Evolutionary conservation across 2,797 vertebrate genomes (phyloP), one percentile per base, ranked within the genome.

Genomic region (Argentina silus): DNA sequence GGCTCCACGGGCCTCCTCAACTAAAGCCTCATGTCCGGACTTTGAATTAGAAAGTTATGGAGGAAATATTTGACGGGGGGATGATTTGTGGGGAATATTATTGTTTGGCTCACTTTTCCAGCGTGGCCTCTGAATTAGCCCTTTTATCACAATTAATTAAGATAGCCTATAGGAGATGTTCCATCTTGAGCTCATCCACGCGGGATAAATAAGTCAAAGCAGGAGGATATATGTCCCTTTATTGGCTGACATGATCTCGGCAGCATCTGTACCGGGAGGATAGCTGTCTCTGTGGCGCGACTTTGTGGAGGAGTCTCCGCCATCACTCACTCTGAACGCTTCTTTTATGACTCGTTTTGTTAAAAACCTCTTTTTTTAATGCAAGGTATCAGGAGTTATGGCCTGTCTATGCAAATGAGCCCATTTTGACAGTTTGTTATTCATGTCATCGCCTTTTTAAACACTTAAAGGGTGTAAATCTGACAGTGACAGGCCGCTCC

Each of bases 91-190:
- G 83, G 81, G 79, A 90, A 92, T 93, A 92, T 90, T 89, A 92
- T 92, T 92, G 90, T 91, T 93, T 91, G 93, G 92, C 90, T 93
- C 87, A 86, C 88, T 92, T 91, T 91, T 91, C 83, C 81, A 72
- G 85, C 79, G 80, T 86, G 79, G 89, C 88, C 83, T 90, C 79
- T 86, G 91, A 94, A 95, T 94, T 93, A 93, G 92, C 90, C 90
- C 92, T 93, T 94, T 94, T 93, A 94, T 94, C 88, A 93, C 93
- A 93, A 95, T 95, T 94, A 94, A 95, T 95, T 94, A 94, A 91
- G 91, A 88, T 84, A 83, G 88, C 86, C 91, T 88, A 92, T 92
- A 93, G 89, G 92, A 94, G 93, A 89, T 87, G 90, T 93, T 93
- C 93, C 93, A 93, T 94, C 93, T 94, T 94, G 93, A 88, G 88